These are phyloP conservation scores for Cheilinus undulatus DNA, from an alignment of 2,113 vertebrate genomes.

Conservation along the genomic window DNA sequence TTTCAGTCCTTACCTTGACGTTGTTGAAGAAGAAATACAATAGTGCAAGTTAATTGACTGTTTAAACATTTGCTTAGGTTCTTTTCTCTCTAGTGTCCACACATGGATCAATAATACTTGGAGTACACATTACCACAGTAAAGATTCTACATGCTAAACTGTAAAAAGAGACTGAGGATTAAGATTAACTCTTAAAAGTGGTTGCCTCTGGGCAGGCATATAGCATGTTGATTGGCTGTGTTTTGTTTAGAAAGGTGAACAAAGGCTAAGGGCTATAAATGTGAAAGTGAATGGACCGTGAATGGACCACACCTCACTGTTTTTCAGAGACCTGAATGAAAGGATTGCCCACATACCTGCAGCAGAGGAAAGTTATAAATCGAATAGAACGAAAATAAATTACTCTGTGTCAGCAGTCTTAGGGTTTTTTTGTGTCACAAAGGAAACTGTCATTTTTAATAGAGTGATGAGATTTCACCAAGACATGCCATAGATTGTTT, in stretches of 20 bases:
- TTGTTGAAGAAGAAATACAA: constrained; percentile 3
- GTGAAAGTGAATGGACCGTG: constrained; percentile 54
- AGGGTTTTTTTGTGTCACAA: constrained; percentile 9
- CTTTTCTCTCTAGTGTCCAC: neutral
- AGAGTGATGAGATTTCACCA: constrained; percentile 14
- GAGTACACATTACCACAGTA: constrained; percentile 6
- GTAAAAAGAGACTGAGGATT: constrained; percentile 9
- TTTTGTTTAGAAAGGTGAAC: constrained; percentile 54
- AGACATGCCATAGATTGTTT: constrained; percentile 10
- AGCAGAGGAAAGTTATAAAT: constrained; percentile 35
- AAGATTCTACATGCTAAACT: neutral
- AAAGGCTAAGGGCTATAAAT: constrained; percentile 47
- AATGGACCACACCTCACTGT: constrained; percentile 53
- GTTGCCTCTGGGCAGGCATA: constrained; percentile 18
- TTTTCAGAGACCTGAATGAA: constrained; percentile 53
- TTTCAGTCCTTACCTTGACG: constrained; percentile 11
- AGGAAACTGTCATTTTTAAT: constrained; percentile 23
- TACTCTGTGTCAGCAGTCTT: neutral
- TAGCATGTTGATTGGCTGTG: constrained; percentile 33
- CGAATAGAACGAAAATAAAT: constrained; percentile 28
- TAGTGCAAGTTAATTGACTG: neutral
- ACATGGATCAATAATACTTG: neutral
- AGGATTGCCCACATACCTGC: neutral
- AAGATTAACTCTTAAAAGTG: neutral
- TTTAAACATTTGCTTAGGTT: constrained; percentile 10